Evolutionary conservation across 2,113 vertebrate genomes (phyloP).

Genomic region (Tor tambroides): DNA sequence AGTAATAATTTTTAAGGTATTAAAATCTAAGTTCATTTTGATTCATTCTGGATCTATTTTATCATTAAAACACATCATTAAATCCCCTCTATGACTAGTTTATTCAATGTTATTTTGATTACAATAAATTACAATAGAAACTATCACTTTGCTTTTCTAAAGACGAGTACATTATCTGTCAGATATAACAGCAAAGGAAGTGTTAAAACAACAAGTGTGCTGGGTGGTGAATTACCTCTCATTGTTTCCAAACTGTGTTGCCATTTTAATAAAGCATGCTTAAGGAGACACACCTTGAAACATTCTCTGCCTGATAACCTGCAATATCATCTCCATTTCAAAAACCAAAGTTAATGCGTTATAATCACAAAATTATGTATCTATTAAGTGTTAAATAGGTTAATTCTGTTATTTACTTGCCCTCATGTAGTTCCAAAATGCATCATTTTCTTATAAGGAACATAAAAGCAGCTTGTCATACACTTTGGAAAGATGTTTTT

Average conservation of each 20-base stretch:
- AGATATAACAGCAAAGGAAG: background rate
- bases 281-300: slow-evolving; percentile 48
- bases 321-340: slow-evolving; percentile 5
- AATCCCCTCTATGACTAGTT: background rate
- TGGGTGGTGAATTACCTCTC: slow-evolving; percentile 35
- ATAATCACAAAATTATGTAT: background rate
- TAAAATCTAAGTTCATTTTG: background rate
- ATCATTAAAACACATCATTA: background rate
- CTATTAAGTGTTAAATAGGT: background rate
- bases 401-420: background rate
- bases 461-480: background rate
- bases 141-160: background rate
- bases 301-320: slow-evolving; percentile 18
- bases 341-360: background rate
- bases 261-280: slow-evolving; percentile 48
- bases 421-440: no score
- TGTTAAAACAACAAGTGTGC: background rate
- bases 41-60: background rate
- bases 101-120: background rate
- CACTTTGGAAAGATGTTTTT: background rate
- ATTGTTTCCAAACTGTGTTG: slow-evolving; percentile 40
- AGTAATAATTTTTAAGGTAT: background rate
- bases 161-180: background rate
- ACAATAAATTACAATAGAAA: background rate
- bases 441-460: background rate